Evolutionary conservation across 2,113 vertebrate genomes (phyloP).

Genomic region (Pluvianellus socialis): DNA sequence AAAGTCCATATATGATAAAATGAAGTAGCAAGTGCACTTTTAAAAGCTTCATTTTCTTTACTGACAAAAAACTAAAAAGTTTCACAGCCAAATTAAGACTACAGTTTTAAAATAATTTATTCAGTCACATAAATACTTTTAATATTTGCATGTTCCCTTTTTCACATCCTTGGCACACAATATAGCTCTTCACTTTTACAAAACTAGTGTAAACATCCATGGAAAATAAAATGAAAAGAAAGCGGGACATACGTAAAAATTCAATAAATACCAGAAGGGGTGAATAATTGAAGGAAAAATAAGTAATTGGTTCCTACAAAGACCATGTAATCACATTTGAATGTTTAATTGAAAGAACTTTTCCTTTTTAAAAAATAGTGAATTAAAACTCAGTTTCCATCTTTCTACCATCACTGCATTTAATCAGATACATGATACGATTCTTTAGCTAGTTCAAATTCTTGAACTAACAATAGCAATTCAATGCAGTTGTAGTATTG

Average conservation of each 20-base stretch:
- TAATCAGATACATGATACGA: slow-evolving; percentile 47
- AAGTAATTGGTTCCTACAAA: not conserved
- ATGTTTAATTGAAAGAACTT: slow-evolving; percentile 40
- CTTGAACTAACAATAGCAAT: slow-evolving; percentile 23
- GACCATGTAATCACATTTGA: slow-evolving; percentile 18
- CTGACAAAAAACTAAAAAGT: not conserved
- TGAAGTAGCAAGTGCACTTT: not conserved
- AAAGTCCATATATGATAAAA: not conserved
- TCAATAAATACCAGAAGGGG: slow-evolving; percentile 60
- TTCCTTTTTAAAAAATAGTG: slow-evolving; percentile 5
- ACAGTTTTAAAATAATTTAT: slow-evolving; percentile 73
- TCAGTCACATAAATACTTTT: slow-evolving; percentile 75
- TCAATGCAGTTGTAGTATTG: not conserved
- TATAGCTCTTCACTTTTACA: slow-evolving; percentile 69
- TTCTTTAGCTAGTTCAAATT: not conserved
- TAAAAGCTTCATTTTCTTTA: not conserved
- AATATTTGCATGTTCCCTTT: slow-evolving; percentile 69
- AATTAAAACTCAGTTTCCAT: slow-evolving; percentile 57
- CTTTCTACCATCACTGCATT: slow-evolving; percentile 46
- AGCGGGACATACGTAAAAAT: slow-evolving; percentile 3
- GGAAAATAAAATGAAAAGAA: slow-evolving; percentile 33
- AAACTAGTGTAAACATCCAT: slow-evolving; percentile 69
- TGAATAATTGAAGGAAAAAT: slow-evolving; percentile 1
- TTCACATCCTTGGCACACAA: slow-evolving; percentile 69
- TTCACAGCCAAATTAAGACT: slow-evolving; percentile 24